Percentiles rank a stretch among this genome's conserved stretches.
Evolutionary conservation across 1,140 invertebrate genomes (phyloP).

Genomic region (Heliothis virescens): DNA sequence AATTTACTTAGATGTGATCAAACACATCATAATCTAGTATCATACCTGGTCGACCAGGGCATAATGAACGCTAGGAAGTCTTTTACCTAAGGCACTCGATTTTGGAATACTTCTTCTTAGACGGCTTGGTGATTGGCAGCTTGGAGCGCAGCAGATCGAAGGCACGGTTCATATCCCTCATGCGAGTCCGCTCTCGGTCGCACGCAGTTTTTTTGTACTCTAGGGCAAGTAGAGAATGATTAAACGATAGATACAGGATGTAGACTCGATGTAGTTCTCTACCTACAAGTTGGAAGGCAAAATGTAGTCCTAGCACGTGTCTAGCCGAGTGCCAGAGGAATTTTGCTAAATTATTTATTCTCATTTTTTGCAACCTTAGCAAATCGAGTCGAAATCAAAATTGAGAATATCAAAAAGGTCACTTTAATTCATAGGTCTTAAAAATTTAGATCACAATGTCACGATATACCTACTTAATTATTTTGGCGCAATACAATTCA

Average conservation of each 20-base stretch:
- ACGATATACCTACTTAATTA: too few species aligned
- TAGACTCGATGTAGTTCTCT: background rate
- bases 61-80: background rate
- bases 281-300: too few species aligned
- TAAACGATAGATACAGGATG: background rate
- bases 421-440: too few species aligned
- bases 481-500: too few species aligned
- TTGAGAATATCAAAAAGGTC: too few species aligned
- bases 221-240: conserved; percentile 64
- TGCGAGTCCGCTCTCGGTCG: conserved; percentile 93
- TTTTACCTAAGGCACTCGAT: conserved; percentile 92
- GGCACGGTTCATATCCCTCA: conserved; percentile 96
- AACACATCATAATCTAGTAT: background rate
- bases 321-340: too few species aligned
- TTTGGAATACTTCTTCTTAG: conserved; percentile 95
- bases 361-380: too few species aligned
- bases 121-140: conserved; percentile 92
- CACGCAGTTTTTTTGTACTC: conserved; percentile 95
- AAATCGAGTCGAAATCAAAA: too few species aligned
- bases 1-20: background rate
- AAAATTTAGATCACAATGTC: too few species aligned
- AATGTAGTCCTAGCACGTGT: too few species aligned
- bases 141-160: conserved; percentile 93
- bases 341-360: too few species aligned
- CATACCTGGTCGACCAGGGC: background rate